Conservation (phyloP, 2,113 vertebrate genomes). For the Dermatemys mawii region DNA sequence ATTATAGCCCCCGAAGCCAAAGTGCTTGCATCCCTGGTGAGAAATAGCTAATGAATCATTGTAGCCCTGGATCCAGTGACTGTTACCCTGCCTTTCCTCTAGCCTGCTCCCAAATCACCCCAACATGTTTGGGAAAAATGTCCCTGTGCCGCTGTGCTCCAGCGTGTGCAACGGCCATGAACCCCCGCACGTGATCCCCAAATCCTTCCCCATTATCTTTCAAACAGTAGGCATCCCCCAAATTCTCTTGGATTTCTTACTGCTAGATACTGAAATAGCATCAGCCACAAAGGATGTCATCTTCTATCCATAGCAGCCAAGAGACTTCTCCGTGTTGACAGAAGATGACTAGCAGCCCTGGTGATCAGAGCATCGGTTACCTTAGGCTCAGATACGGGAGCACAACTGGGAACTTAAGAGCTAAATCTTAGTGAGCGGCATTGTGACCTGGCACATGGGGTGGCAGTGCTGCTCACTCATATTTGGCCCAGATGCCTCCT, state of each 20-base stretch:
- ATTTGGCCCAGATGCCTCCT: background rate
- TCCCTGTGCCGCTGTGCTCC: fast-evolving
- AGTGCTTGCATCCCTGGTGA: background rate
- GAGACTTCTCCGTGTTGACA: too few species aligned
- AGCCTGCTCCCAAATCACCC: background rate
- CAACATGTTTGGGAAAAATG: background rate
- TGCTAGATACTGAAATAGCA: too few species aligned
- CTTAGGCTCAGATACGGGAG: too few species aligned
- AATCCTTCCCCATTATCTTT: background rate
- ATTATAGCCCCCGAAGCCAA: background rate
- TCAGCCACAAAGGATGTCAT: too few species aligned
- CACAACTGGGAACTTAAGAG: too few species aligned
- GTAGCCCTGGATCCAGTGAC: background rate
- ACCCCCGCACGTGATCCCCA: background rate
- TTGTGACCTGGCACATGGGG: too few species aligned
- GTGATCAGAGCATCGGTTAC: too few species aligned
- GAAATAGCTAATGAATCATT: background rate
- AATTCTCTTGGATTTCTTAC: background rate
- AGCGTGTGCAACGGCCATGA: background rate
- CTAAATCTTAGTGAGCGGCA: background rate
- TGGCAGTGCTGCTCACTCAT: background rate
- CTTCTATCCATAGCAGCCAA: too few species aligned
- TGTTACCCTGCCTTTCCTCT: background rate
- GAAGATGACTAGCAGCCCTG: too few species aligned
- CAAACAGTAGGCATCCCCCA: background rate